These are phyloP conservation scores for Palloptera scutellata DNA, from an alignment of 2,888 invertebrate species.

Conservation along the genomic window DNA sequence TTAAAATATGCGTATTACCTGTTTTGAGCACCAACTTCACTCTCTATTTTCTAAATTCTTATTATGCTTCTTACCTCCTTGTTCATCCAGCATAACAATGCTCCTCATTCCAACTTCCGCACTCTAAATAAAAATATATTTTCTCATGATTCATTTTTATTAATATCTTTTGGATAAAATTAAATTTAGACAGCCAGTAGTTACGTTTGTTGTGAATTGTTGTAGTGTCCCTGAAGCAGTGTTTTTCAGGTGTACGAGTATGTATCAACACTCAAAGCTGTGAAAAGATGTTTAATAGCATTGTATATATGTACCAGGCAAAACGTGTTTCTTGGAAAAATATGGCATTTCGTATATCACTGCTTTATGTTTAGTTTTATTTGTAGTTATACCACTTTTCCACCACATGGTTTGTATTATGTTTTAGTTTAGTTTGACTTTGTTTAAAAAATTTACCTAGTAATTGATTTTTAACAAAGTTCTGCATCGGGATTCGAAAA, in stretches of 20 bases:
- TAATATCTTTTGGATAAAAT: not conserved
- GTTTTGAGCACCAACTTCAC: too few relatives aligned
- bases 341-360: too few relatives aligned
- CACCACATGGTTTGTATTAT: too few relatives aligned
- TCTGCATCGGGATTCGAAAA: too few relatives aligned
- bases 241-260: not conserved
- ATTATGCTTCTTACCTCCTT: conserved; percentile 89
- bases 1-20: too few relatives aligned
- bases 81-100: conserved; percentile 99
- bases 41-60: too few relatives aligned
- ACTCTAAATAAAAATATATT: conserved; percentile 82
- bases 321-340: too few relatives aligned
- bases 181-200: conserved; percentile 19
- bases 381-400: too few relatives aligned
- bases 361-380: too few relatives aligned
- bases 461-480: too few relatives aligned
- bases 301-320: not conserved
- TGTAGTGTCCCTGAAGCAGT: conserved; percentile 3
- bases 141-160: conserved; percentile 30
- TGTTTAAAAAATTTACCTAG: too few relatives aligned
- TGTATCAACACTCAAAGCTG: not conserved
- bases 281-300: not conserved
- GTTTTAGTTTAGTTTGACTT: too few relatives aligned
- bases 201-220: conserved; percentile 9
- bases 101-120: conserved; percentile 99